Base-by-base conservation (phyloP, 1,140 invertebrate genomes). In the Hyphantria cunea region DNA sequence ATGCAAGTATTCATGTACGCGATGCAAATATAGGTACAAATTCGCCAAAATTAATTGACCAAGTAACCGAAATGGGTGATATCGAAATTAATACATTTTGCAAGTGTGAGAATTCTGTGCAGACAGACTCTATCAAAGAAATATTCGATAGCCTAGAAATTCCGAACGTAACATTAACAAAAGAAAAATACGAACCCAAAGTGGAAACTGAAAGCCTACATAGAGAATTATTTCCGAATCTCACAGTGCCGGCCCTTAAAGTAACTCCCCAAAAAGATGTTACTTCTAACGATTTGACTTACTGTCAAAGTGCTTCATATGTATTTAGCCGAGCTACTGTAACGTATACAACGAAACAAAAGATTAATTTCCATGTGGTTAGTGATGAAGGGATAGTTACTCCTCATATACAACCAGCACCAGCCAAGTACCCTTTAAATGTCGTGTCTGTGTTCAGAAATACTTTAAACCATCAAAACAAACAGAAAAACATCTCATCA, bases 281-380 rank as follows among this genome's bases (percentile, higher is more conserved):
- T 6, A 72, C 67, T 25, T 53, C 59, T 37, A 72, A 53, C 41
- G 71, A 84, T 39, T 59, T 67, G 11, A 49, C 42, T 41, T 66
- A 70, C 44, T 64, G 56, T 25, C 76, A 82, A 56, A 79, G 58
- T 55, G 58, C 74, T 17, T 86, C 86, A 0, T 88, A 81, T 54
- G 79, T 90, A 47, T 82, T 90, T 48, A 75, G 84, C 48, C 72
- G 74, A 17, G 80, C 84, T 10, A 88, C 82, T 13, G 61, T 90
- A 55, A 90, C 87, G 17, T 90, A 84, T 54, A 90, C 85, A n/a
- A 85, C 83, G 14, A 78, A 74, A 60, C 84, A 87, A 65, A 84
- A 90, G 70, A 83, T 90, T 41, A 76, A 90, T 64, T 76, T 90
- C 58, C 83, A 88, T 49, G 72, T 90, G 31, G 74, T 87, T 45